phyloP scores from a whole-genome alignment of 2,113 vertebrate genomes.

The Myodes glareolus region DNA sequence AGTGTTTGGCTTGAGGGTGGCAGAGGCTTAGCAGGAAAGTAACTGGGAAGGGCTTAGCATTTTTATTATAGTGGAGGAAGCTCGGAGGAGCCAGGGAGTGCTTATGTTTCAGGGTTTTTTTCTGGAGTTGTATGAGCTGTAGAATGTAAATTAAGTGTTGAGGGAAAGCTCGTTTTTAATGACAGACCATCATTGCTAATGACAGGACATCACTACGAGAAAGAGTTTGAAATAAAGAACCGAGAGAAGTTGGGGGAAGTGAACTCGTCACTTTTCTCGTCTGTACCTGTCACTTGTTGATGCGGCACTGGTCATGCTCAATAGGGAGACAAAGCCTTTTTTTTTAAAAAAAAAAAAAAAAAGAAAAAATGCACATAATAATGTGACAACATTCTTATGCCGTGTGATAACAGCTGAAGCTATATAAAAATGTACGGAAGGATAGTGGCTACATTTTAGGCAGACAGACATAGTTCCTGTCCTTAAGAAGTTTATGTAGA shows the following conservation, averaged over 20 bases:
- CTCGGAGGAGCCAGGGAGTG: background rate
- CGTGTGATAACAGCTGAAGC: background rate
- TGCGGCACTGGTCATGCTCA: background rate
- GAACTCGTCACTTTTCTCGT: background rate
- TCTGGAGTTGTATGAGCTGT: background rate
- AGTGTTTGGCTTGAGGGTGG: background rate
- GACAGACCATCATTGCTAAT: background rate
- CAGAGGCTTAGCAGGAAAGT: background rate
- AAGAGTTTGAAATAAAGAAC: background rate
- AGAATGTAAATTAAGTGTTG: constrained; percentile 29
- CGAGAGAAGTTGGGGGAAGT: background rate
- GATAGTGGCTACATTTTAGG: background rate
- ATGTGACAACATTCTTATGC: background rate
- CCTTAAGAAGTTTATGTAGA: background rate
- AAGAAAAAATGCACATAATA: background rate
- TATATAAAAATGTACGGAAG: background rate
- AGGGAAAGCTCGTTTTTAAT: background rate
- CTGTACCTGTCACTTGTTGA: background rate
- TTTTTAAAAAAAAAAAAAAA: background rate
- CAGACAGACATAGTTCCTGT: background rate
- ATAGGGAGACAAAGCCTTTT: background rate
- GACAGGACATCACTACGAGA: background rate
- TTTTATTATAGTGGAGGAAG: background rate
- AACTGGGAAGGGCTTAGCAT: background rate
- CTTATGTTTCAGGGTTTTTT: constrained; percentile 22